phyloP scores from a whole-genome alignment of 2,888 invertebrate species.

The Synergus umbraculus region DNA sequence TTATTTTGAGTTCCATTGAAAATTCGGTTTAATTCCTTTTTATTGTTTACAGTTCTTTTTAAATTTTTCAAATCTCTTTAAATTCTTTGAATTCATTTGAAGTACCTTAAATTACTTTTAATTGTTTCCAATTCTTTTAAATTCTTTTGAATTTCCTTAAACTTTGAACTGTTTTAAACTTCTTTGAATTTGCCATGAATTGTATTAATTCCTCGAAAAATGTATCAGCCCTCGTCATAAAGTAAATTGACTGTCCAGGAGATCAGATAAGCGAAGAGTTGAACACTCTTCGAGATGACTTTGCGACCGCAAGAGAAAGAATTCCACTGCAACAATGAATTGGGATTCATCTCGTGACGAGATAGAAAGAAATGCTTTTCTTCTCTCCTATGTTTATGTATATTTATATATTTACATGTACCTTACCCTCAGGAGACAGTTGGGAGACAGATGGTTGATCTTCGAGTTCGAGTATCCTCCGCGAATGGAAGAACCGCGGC shows the following conservation, averaged over 20 bases:
- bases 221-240: neutral
- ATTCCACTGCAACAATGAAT: slow-evolving; percentile 9
- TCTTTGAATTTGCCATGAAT: no score
- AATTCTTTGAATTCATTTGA: no score
- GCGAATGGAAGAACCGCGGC: slow-evolving; percentile 46
- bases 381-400: slow-evolving; percentile 17
- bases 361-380: slow-evolving; percentile 34
- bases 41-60: no score
- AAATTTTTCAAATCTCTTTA: no score
- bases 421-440: neutral
- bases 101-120: no score
- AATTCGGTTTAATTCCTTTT: no score
- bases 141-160: no score
- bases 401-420: neutral
- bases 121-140: no score
- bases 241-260: neutral
- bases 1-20: no score
- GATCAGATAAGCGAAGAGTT: neutral
- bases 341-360: slow-evolving; percentile 16
- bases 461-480: slow-evolving; percentile 47
- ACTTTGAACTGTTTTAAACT: no score
- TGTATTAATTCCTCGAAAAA: no score
- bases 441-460: slow-evolving; percentile 40
- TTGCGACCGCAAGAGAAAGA: neutral
- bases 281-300: neutral